Evolutionary conservation across 2,888 invertebrate species (phyloP), one percentile per base, ranked within the genome.

Genomic region (Cylloceria caligata): DNA sequence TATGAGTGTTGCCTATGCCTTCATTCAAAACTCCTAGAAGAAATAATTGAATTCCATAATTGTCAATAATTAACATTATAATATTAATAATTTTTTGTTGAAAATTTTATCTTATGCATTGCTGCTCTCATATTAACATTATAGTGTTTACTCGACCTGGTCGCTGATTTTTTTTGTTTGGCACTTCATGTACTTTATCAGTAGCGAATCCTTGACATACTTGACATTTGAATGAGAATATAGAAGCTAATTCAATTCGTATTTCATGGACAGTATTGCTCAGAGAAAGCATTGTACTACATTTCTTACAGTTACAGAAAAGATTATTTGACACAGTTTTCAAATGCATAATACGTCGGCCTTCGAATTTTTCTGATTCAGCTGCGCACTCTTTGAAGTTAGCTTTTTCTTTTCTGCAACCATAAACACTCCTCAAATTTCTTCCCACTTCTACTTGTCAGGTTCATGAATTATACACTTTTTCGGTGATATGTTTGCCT

Each of bases 401-500:
- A 67, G 5, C 27, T 67, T 57, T 67, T 67, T 55, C 16, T 34
- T 55, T 52, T 42, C 2, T 30, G 6, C 13, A 16, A 2, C 57
- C 45, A 21, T 45, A 60, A n/a, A 71, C 30, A 60, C 27, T 71
- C 75, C 57, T 39, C 67, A 67, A 45, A 27, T 75, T 75, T 67
- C 49, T 75, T 24, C 42, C 75, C 55, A 55, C 34, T 55, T 67
- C 57, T 16, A 55, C 19, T 7, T 55, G 55, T 30, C 57, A 42
- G 1, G 67, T 6, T 42, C 75, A n/a, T 16, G 16, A 55, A 52
- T 68, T 60, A 47, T 76, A 57, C 45, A 68, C 60, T 76, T 68
- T 76, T 76, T 68, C 67, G 0, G 47, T 76, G n/a, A 76, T 60
- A 5, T 68, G 55, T 76, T 76, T 76, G 2, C 76, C 60, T 76